Percentiles rank a stretch among this genome's conserved stretches.
Evolutionary conservation across 2,797 vertebrate species (phyloP).

Genomic region (Oryzias sinensis): DNA sequence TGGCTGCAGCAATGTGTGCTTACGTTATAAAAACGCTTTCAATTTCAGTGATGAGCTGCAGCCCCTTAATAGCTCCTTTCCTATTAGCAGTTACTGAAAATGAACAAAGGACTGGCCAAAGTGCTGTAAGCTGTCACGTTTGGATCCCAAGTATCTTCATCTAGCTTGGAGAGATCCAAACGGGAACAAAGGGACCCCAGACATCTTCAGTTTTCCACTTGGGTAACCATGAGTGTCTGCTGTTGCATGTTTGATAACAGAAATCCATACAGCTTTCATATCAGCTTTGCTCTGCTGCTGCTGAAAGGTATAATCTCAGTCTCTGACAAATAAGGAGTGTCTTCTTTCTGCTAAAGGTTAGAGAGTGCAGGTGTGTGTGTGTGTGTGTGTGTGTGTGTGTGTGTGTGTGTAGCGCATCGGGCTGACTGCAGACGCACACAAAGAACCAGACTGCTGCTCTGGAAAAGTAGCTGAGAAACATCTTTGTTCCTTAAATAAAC

Average conservation of each 20-base stretch:
- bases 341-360: conserved; percentile 32
- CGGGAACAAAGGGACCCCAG: conserved; percentile 15
- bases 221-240: conserved; percentile 29
- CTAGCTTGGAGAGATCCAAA: conserved; percentile 29
- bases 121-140: conserved; percentile 26
- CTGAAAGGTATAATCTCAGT: conserved; percentile 54
- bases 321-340: conserved; percentile 41
- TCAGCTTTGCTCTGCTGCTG: conserved; percentile 38
- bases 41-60: conserved; percentile 44
- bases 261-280: conserved; percentile 50
- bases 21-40: conserved; percentile 52
- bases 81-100: conserved; percentile 58
- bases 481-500: conserved; percentile 28
- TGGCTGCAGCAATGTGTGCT: conserved; percentile 62
- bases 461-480: conserved; percentile 16
- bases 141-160: conserved; percentile 39
- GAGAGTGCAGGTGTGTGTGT: conserved; percentile 19
- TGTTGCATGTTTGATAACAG: conserved; percentile 42
- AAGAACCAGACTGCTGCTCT: conserved; percentile 56
- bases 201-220: conserved; percentile 47
- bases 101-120: conserved; percentile 45
- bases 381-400: conserved; percentile 16
- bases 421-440: conserved; percentile 45
- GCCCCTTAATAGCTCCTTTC: conserved; percentile 44
- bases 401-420: conserved; percentile 7